Evolutionary conservation across 2,888 invertebrate species (phyloP).

Genomic region (Chirona hameri): DNA sequence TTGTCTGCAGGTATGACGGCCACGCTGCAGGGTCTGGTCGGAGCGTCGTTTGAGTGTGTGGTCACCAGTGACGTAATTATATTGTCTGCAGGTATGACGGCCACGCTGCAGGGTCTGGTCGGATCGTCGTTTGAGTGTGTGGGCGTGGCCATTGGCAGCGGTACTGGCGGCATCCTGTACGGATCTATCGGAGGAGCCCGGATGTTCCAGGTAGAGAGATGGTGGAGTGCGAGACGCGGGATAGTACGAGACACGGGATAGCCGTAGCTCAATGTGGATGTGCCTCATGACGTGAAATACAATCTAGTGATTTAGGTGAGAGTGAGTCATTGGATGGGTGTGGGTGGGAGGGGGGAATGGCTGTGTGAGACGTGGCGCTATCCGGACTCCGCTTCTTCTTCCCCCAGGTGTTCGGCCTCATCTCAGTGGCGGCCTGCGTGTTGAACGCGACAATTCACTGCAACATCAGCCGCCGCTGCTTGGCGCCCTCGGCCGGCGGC

Average conservation of each 20-base stretch:
- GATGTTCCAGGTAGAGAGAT: not conserved
- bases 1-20: conserved; percentile 60
- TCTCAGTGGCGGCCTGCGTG: not conserved
- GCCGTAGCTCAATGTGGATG: too few species aligned
- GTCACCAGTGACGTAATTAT: too few species aligned
- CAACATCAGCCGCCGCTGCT: not conserved
- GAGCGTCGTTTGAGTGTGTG: conserved; percentile 68
- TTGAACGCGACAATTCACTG: not conserved
- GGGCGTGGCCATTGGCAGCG: conserved; percentile 48
- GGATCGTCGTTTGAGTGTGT: conserved; percentile 84
- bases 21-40: conserved; percentile 81
- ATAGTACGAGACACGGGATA: too few species aligned
- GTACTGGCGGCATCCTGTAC: conserved; percentile 29
- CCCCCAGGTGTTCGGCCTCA: not conserved
- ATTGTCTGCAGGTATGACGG: conserved; percentile 57
- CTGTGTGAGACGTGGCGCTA: too few species aligned
- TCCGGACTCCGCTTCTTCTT: too few species aligned
- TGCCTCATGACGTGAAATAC: too few species aligned
- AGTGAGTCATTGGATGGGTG: too few species aligned
- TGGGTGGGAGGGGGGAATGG: too few species aligned
- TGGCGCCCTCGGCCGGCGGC: not conserved
- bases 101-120: conserved; percentile 81
- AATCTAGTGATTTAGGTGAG: too few species aligned
- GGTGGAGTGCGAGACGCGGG: not conserved
- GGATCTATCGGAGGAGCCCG: not conserved